Evolutionary conservation across 2,888 invertebrate genomes (phyloP).

Genomic region (Physocephala rufipes): DNA sequence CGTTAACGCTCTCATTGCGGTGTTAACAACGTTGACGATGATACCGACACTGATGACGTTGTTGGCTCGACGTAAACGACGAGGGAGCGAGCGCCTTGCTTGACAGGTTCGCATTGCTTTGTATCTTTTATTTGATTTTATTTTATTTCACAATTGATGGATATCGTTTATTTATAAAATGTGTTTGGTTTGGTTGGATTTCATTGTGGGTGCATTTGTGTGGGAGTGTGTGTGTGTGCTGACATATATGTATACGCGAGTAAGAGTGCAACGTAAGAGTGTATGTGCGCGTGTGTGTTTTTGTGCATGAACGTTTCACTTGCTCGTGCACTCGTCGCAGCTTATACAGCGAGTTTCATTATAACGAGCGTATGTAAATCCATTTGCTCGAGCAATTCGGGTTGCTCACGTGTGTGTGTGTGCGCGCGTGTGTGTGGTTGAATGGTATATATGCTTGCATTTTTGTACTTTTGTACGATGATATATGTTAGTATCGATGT

Average conservation of each 20-base stretch:
- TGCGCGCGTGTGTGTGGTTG: constrained; percentile 25
- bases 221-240: constrained; percentile 28
- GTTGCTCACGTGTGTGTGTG: constrained; percentile 27
- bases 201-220: constrained; percentile 17
- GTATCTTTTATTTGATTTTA: constrained; percentile 18
- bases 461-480: no score
- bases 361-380: constrained; percentile 29
- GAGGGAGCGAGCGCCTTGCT: background rate
- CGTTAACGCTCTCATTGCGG: no score
- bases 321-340: background rate
- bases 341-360: background rate
- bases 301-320: background rate
- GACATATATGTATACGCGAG: constrained; percentile 21
- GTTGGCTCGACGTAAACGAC: no score
- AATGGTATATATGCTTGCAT: constrained; percentile 9
- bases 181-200: constrained; percentile 44
- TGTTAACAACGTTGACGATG: no score
- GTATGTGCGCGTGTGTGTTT: background rate
- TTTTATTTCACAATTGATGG: constrained; percentile 53
- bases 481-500: constrained; percentile 17
- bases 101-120: background rate
- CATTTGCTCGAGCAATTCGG: constrained; percentile 55
- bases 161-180: constrained; percentile 64
- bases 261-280: background rate
- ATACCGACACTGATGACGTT: no score